Conservation (phyloP, 2,113 vertebrate genomes). For the Taurulus bubalis region DNA sequence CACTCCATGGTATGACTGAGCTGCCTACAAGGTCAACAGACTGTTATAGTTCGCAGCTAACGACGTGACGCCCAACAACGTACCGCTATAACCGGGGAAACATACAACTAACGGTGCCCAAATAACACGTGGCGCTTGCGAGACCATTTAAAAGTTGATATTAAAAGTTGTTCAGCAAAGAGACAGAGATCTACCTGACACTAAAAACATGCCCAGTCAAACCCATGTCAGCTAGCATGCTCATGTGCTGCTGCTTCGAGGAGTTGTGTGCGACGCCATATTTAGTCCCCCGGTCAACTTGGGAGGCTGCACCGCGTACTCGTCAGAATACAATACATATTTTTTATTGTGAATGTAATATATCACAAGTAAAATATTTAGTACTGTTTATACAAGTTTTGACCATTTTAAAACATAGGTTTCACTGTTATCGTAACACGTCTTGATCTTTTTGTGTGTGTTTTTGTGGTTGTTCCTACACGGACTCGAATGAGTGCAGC, state of each 20-base stretch:
- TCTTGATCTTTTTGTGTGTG: neutral
- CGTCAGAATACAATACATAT: neutral
- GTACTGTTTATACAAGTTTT: neutral
- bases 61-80: neutral
- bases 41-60: neutral
- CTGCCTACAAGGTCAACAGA: conserved; percentile 48
- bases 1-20: neutral
- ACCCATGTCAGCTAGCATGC: rapidly evolving
- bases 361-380: neutral
- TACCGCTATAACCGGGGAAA: neutral
- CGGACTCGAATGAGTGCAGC: conserved; percentile 36
- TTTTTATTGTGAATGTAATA: neutral
- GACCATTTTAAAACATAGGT: neutral
- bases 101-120: neutral
- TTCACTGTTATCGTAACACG: neutral
- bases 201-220: neutral
- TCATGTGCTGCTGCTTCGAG: neutral
- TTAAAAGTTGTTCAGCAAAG: rapidly evolving
- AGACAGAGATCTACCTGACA: neutral
- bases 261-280: conserved; percentile 19
- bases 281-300: conserved; percentile 28
- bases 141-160: too few species aligned
- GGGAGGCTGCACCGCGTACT: neutral
- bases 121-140: neutral
- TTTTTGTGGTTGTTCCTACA: conserved; percentile 12